Base-by-base conservation (phyloP, 2,797 vertebrate genomes). In the Eupleurogrammus muticus region DNA sequence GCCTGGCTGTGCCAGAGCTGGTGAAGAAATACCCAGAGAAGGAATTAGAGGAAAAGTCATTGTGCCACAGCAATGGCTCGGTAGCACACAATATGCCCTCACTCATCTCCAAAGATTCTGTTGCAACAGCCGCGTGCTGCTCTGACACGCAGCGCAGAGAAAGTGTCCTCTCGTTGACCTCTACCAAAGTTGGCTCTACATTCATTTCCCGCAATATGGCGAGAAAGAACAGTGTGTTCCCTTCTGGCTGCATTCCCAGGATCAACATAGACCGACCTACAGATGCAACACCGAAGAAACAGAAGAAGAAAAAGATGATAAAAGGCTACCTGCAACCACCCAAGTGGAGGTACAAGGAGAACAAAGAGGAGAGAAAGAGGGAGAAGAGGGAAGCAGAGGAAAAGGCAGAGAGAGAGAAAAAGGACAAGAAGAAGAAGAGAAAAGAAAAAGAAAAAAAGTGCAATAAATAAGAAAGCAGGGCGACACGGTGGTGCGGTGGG, bases 341-440 rank as follows among this genome's bases (percentile, higher is more conserved):
- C 0, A 81, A 81, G 40, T 96, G 96, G 96, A 93, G 57, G 64
- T 96, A 97, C 89, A 96, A 96, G 83, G 82, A 93, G 82, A 83
- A 89, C 52, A 94, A 90, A 78, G 85, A 91, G 0, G 87, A 90
- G 65, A 93, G 86, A 60, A 93, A 92, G 76, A 92, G 67, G 74
- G 89, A 90, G 76, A 93, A 82, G 75, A 87, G 62, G 28, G 87
- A 67, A 0, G 81, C 87, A 4, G 77, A 48, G 11, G 84, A 81
- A 44, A 87, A 82, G 0, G 42, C 52, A 34, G 61, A 65, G 13
- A 82, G 79, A 58, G 58, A 75, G 9, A 81, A 79, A 44, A 59
- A 61, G 23, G 68, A 72, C 35, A 74, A 75, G 24, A 77, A 54
- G 13, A 65, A 69, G 10, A 73, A 55, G 21, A 50, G 7, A 44